A percentile compares a stretch with the other conserved stretches of the same genome.
These are phyloP conservation scores for Onthophagus sagittarius DNA, from an alignment of 2,888 invertebrate genomes.

Conservation along the genomic window DNA sequence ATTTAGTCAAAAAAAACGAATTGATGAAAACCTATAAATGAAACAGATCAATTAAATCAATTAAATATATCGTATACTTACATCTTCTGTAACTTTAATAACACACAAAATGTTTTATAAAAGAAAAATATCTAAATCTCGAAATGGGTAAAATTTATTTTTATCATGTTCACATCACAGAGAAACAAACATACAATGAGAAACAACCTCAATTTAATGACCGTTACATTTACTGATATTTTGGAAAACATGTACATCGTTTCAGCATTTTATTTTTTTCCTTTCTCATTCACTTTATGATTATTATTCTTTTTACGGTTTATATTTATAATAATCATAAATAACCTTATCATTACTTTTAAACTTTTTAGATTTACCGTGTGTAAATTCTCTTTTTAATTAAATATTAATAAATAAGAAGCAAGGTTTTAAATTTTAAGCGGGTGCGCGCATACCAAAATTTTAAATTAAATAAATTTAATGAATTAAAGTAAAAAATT, in stretches of 20 bases:
- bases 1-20: too few relatives aligned
- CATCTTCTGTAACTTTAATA: background rate
- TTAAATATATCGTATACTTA: too few relatives aligned
- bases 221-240: slow-evolving; percentile 47
- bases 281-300: slow-evolving; percentile 33
- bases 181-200: slow-evolving; percentile 50
- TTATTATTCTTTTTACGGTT: slow-evolving; percentile 39
- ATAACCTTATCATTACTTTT: slow-evolving; percentile 37
- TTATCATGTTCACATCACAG: slow-evolving; percentile 50
- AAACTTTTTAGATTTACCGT: slow-evolving; percentile 39
- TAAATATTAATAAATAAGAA: slow-evolving; percentile 33
- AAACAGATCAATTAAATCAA: too few relatives aligned
- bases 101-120: background rate
- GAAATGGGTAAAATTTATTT: slow-evolving; percentile 45
- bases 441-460: slow-evolving; percentile 23
- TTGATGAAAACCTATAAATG: too few relatives aligned
- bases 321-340: slow-evolving; percentile 30
- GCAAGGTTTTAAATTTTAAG: slow-evolving; percentile 43
- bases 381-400: slow-evolving; percentile 19
- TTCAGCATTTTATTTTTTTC: slow-evolving; percentile 29
- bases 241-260: slow-evolving; percentile 48
- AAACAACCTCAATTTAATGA: slow-evolving; percentile 45
- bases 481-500: background rate
- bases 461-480: background rate
- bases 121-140: slow-evolving; percentile 15